These are phyloP conservation scores for Phycodurus eques DNA, from an alignment of 2,113 vertebrate species.

Conservation along the genomic window DNA sequence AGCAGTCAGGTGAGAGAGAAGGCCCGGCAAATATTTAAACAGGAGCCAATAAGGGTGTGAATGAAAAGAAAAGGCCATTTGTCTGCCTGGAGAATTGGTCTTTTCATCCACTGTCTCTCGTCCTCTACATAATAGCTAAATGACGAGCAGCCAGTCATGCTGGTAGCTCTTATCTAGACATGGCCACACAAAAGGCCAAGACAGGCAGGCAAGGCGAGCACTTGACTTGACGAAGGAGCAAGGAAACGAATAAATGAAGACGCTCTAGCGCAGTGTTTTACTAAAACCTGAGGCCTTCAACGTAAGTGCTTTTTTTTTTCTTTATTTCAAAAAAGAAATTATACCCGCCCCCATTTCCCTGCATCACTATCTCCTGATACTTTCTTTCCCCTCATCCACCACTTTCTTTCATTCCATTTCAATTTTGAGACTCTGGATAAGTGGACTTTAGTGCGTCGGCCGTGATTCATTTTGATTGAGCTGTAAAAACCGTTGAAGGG, in stretches of 20 bases:
- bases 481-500: slow-evolving; percentile 86
- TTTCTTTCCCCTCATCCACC: slow-evolving; percentile 67
- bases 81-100: slow-evolving; percentile 83
- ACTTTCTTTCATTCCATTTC: slow-evolving; percentile 95
- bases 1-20: slow-evolving; percentile 53
- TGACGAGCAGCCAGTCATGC: slow-evolving; percentile 83
- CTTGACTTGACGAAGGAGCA: slow-evolving; percentile 89
- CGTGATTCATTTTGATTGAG: slow-evolving; percentile 98
- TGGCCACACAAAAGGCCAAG: slow-evolving; percentile 77
- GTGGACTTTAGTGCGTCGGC: slow-evolving; percentile 70
- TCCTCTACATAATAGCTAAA: slow-evolving; percentile 77
- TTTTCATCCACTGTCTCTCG: slow-evolving; percentile 58
- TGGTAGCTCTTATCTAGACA: slow-evolving; percentile 86
- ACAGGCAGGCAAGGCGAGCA: slow-evolving; percentile 83
- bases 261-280: slow-evolving; percentile 88
- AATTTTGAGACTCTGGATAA: slow-evolving; percentile 96
- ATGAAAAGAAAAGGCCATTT: slow-evolving; percentile 65
- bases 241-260: slow-evolving; percentile 68
- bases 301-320: slow-evolving; percentile 87
- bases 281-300: slow-evolving; percentile 84
- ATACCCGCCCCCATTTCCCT: slow-evolving; percentile 78
- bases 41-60: slow-evolving; percentile 68
- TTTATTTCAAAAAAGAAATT: slow-evolving; percentile 85
- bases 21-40: slow-evolving; percentile 72
- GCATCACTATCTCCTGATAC: slow-evolving; percentile 61